Evolutionary conservation across 2,113 vertebrate species (phyloP).

Genomic region (Rhineura floridana): DNA sequence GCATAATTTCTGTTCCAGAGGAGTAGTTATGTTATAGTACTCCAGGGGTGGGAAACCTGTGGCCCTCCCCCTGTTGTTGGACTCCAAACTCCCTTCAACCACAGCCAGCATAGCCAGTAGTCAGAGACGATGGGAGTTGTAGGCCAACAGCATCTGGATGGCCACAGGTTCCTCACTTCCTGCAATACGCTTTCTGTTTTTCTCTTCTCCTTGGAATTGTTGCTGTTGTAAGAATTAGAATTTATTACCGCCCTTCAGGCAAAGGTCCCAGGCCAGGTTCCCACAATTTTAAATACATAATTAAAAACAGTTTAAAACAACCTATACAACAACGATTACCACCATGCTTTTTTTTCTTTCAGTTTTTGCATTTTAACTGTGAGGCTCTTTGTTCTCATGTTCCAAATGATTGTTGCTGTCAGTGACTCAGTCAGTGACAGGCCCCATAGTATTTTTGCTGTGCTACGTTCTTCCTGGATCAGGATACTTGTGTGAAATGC

Average conservation of each 20-base stretch:
- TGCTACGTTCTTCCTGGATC: not conserved
- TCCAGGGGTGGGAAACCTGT: not conserved
- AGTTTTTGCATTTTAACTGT: not conserved
- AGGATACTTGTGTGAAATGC: not conserved
- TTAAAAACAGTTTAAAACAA: too few species aligned
- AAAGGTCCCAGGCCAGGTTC: too few species aligned
- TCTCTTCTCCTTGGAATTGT: not conserved
- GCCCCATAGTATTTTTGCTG: not conserved
- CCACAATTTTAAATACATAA: too few species aligned
- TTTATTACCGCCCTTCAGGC: too few species aligned
- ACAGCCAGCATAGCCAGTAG: not conserved
- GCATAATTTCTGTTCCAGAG: rapidly evolving
- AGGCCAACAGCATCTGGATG: not conserved
- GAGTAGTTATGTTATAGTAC: not conserved
- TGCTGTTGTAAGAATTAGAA: too few species aligned
- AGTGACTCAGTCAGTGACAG: not conserved
- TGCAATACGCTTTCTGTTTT: too few species aligned
- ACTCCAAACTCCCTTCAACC: not conserved
- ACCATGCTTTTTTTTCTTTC: not conserved
- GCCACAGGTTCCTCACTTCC: not conserved
- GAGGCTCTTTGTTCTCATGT: not conserved
- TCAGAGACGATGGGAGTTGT: too few species aligned
- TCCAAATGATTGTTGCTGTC: not conserved
- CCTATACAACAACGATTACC: too few species aligned
- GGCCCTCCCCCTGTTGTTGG: not conserved